phyloP scores from a whole-genome alignment of 1,140 invertebrate genomes.

The Drosophila nigromelanica region DNA sequence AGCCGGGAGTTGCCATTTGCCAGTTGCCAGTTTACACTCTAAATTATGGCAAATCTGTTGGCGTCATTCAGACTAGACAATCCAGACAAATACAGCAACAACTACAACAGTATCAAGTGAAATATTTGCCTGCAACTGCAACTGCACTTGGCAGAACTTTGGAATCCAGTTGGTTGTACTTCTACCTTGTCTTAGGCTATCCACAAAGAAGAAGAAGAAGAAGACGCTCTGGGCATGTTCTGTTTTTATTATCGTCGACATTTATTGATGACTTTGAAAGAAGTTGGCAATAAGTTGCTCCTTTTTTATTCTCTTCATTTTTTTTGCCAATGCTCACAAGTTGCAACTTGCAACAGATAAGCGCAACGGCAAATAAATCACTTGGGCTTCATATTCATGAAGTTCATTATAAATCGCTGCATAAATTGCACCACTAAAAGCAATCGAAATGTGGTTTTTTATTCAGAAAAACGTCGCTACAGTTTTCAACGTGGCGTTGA shows the following conservation, averaged over 20 bases:
- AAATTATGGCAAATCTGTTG: slow-evolving; percentile 52
- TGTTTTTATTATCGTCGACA: slow-evolving; percentile 30
- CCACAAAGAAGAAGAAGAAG: background rate
- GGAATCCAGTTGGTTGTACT: background rate
- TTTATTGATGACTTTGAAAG: slow-evolving; percentile 48
- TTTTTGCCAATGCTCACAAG: slow-evolving; percentile 1
- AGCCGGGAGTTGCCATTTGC: slow-evolving; percentile 8
- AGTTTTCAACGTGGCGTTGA: slow-evolving; percentile 31
- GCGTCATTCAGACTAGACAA: slow-evolving; percentile 75
- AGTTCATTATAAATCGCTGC: slow-evolving; percentile 39
- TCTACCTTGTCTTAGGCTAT: background rate
- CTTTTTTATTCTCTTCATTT: background rate
- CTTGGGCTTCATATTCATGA: slow-evolving; percentile 31
- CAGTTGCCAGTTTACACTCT: slow-evolving; percentile 39
- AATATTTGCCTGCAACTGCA: slow-evolving; percentile 47
- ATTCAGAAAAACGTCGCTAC: background rate
- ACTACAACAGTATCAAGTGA: slow-evolving; percentile 21
- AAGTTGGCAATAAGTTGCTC: slow-evolving; percentile 25
- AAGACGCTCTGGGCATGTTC: slow-evolving; percentile 7
- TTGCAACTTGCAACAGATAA: slow-evolving; percentile 34
- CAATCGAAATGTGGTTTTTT: slow-evolving; percentile 28
- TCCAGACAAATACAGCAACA: slow-evolving; percentile 16
- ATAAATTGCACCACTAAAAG: slow-evolving; percentile 29
- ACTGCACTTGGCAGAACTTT: slow-evolving; percentile 28
- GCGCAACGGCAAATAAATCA: slow-evolving; percentile 45